A percentile compares a stretch with the other conserved stretches of the same genome.
These are phyloP conservation scores for Noctua janthe DNA, from an alignment of 2,888 invertebrate species.

Conservation along the genomic window DNA sequence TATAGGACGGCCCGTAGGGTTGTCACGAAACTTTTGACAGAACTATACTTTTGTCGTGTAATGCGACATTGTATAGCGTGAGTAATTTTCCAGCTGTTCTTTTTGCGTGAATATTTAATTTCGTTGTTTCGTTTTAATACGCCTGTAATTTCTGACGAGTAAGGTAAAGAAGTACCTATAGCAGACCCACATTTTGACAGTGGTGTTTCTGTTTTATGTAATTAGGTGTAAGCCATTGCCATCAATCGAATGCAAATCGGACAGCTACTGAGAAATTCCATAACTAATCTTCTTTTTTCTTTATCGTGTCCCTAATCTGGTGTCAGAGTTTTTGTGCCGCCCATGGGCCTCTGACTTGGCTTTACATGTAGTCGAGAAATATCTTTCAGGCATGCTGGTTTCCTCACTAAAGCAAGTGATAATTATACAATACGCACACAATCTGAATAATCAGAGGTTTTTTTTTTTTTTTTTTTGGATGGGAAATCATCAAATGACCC, in stretches of 20 bases:
- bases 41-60: constrained; percentile 3
- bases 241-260: neutral
- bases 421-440: too few species aligned
- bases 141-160: neutral
- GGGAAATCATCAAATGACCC: too few species aligned
- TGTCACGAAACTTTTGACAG: neutral
- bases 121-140: neutral
- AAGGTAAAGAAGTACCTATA: neutral
- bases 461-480: too few species aligned
- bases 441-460: too few species aligned
- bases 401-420: too few species aligned
- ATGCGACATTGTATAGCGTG: constrained; percentile 1
- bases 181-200: neutral
- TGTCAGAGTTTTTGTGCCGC: too few species aligned
- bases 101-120: constrained; percentile 2
- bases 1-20: neutral
- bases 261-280: neutral
- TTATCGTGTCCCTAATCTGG: too few species aligned
- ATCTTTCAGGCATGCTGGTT: too few species aligned
- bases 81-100: constrained; percentile 1
- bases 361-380: too few species aligned
- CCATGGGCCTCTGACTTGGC: too few species aligned
- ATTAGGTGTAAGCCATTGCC: neutral
- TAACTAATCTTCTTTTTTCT: neutral
- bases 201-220: neutral